A percentile compares a stretch with the other conserved stretches of the same genome.
These are phyloP conservation scores for Pantherophis guttatus DNA, from an alignment of 2,113 vertebrate species.

Conservation along the genomic window DNA sequence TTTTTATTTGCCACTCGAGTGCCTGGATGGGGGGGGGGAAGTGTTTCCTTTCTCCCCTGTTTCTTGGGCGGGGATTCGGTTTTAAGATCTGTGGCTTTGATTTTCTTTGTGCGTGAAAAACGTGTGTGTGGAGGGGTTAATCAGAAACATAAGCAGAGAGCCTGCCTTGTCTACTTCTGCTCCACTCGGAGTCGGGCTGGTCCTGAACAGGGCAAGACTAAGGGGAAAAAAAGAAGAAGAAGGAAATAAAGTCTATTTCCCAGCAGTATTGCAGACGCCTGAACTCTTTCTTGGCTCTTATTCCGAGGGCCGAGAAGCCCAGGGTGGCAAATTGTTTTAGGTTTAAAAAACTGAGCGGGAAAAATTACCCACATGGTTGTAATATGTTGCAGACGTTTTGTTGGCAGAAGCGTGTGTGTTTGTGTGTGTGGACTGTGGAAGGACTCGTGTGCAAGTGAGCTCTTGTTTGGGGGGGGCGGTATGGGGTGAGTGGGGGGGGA, in stretches of 20 bases:
- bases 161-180: slow-evolving; percentile 19
- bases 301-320: neutral
- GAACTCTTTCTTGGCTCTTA: neutral
- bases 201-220: neutral
- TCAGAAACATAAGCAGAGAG: slow-evolving; percentile 53
- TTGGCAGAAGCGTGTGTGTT: neutral
- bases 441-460: neutral
- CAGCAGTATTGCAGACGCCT: neutral
- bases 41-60: neutral
- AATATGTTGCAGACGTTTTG: neutral
- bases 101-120: neutral
- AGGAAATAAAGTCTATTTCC: neutral
- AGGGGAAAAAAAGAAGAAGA: too few relatives aligned
- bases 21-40: neutral
- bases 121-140: slow-evolving; percentile 37
- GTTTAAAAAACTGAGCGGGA: neutral
- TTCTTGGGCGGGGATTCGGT: neutral
- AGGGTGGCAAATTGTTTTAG: neutral
- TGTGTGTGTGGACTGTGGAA: neutral
- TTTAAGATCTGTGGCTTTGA: neutral
- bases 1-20: neutral
- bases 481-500: too few relatives aligned
- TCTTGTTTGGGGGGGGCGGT: neutral
- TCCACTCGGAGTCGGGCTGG: slow-evolving; percentile 33
- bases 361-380: slow-evolving; percentile 16